Evolutionary conservation across 2,113 vertebrate species (phyloP).

Genomic region (Odontesthes bonariensis): DNA sequence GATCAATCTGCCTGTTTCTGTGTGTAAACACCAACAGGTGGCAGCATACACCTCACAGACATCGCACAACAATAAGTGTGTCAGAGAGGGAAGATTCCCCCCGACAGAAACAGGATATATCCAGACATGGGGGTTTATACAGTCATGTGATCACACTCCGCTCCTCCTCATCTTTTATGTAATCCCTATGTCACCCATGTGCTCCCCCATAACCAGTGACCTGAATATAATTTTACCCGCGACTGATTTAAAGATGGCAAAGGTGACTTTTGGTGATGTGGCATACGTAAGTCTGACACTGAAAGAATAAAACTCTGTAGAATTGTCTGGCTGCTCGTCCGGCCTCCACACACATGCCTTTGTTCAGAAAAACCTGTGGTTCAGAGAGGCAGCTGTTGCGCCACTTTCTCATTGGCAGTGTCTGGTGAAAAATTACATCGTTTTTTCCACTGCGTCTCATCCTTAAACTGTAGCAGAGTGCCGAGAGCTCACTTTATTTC

Average conservation of each 20-base stretch:
- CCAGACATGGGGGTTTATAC: constrained; percentile 44
- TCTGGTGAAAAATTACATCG: constrained; percentile 9
- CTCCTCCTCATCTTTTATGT: constrained; percentile 68
- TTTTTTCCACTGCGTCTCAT: constrained; percentile 3
- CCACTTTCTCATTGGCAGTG: constrained; percentile 32
- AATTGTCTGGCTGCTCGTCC: neutral
- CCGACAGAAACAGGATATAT: constrained; percentile 54
- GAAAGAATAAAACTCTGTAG: neutral
- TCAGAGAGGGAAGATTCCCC: constrained; percentile 48
- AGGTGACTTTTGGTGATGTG: neutral
- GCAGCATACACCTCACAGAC: constrained; percentile 48
- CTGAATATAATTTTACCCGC: constrained; percentile 32
- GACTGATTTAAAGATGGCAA: neutral
- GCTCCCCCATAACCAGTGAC: constrained; percentile 49
- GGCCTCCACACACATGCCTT: constrained; percentile 18
- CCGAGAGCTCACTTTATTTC: neutral
- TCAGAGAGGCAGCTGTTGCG: constrained; percentile 38
- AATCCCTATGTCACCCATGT: constrained; percentile 61
- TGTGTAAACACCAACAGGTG: constrained; percentile 60
- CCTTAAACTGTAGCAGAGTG: constrained; percentile 8
- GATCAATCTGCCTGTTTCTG: neutral
- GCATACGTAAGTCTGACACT: neutral
- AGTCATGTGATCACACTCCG: constrained; percentile 65
- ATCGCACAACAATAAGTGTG: constrained; percentile 45
- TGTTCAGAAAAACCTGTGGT: constrained; percentile 21